Evolutionary conservation across 2,797 vertebrate species (phyloP).

Genomic region (Sebastes variabilis): DNA sequence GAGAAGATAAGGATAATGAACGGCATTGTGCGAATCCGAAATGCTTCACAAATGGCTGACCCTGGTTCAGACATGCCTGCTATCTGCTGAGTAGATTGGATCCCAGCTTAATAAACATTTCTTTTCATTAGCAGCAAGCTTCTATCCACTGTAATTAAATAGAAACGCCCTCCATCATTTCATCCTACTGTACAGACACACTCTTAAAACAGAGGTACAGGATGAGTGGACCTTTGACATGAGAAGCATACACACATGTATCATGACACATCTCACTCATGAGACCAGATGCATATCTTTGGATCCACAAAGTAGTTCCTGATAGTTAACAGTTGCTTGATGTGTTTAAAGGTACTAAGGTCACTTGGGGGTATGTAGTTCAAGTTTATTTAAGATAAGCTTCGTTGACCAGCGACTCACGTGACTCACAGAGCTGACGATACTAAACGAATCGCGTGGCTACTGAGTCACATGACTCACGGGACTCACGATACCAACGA

Average conservation of each 20-base stretch:
- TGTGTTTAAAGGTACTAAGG: not conserved
- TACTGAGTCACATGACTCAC: too few relatives aligned
- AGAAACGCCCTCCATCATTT: constrained; percentile 48
- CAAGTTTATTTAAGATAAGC: too few relatives aligned
- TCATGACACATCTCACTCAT: not conserved
- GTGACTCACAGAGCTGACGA: too few relatives aligned
- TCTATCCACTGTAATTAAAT: constrained; percentile 22
- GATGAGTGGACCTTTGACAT: not conserved
- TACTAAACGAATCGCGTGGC: too few relatives aligned
- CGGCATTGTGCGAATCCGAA: constrained; percentile 27
- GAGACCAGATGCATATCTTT: constrained; percentile 1
- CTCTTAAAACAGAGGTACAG: constrained; percentile 16
- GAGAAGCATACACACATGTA: not conserved
- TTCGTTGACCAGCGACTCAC: too few relatives aligned
- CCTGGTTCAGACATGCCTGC: constrained; percentile 28
- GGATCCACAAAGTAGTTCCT: not conserved
- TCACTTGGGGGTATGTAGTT: not conserved
- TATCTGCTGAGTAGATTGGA: constrained; percentile 37
- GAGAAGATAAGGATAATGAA: constrained; percentile 44
- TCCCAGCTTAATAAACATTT: constrained; percentile 62
- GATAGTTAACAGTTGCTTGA: too few relatives aligned
- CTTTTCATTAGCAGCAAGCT: constrained; percentile 65
- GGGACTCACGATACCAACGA: too few relatives aligned
- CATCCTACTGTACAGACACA: constrained; percentile 11
- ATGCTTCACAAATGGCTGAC: constrained; percentile 26